phyloP scores from a whole-genome alignment of 30 jellyfish, hydroid and myxozoan species.

The Aurelia sp. region DNA sequence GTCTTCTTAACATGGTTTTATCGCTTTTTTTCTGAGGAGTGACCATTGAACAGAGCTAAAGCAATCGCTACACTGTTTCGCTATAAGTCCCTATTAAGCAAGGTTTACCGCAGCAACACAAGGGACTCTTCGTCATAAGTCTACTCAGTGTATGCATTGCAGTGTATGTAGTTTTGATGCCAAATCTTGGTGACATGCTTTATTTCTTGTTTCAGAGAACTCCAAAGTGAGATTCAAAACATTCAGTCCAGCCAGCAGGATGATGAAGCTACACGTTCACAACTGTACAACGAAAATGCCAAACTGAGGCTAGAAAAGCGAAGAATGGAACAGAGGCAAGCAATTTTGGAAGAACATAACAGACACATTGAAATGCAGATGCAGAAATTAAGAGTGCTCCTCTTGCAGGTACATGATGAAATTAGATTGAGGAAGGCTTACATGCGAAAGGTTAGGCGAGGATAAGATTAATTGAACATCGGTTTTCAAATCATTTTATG shows the following conservation, averaged over 20 bases:
- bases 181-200: background rate
- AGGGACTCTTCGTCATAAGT: too few species aligned
- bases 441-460: background rate
- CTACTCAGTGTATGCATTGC: too few species aligned
- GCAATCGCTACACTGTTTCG: too few species aligned
- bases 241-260: constrained; percentile 21
- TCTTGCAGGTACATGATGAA: constrained; percentile 88
- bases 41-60: too few species aligned
- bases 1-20: too few species aligned
- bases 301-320: constrained; percentile 51
- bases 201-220: constrained; percentile 15
- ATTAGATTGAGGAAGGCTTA: constrained; percentile 37
- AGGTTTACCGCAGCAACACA: too few species aligned
- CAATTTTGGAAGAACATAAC: constrained; percentile 79
- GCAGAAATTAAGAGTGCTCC: constrained; percentile 70
- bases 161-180: too few species aligned
- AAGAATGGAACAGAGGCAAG: constrained; percentile 64
- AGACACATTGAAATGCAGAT: constrained; percentile 76
- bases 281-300: constrained; percentile 29
- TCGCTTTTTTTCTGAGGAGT: too few species aligned
- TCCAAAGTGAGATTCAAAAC: constrained; percentile 27
- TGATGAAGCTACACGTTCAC: background rate
- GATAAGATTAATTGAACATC: too few species aligned
- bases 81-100: too few species aligned
- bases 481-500: too few species aligned